These are phyloP conservation scores for Neosilurus hyrtlii DNA, from an alignment of 2,797 vertebrate genomes.

Conservation along the genomic window DNA sequence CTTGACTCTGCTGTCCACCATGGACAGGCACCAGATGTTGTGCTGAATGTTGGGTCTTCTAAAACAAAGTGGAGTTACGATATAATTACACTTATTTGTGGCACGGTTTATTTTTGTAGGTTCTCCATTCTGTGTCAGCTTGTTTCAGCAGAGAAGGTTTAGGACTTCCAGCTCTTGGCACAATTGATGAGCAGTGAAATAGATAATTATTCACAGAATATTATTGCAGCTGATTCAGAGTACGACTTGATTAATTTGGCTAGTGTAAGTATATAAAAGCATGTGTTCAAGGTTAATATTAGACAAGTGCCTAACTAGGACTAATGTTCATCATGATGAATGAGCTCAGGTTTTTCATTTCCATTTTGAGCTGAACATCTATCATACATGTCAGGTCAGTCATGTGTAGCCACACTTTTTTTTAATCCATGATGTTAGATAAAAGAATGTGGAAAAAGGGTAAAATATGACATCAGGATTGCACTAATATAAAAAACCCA, in stretches of 20 bases:
- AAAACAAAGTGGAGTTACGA: conserved; percentile 19
- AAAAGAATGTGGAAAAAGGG: conserved; percentile 35
- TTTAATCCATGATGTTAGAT: conserved; percentile 54
- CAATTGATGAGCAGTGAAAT: conserved; percentile 22
- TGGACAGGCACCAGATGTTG: conserved; percentile 59
- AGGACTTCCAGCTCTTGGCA: conserved; percentile 1
- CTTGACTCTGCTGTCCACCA: conserved; percentile 58
- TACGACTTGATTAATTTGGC: conserved; percentile 31
- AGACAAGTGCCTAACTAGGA: conserved; percentile 43
- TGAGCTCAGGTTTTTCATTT: conserved; percentile 45
- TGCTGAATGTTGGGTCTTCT: conserved; percentile 64
- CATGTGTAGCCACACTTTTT: conserved; percentile 45
- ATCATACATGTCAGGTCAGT: conserved; percentile 51
- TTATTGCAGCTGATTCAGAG: conserved; percentile 30
- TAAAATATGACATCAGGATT: conserved; percentile 26
- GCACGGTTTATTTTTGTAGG: neutral
- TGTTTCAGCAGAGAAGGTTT: conserved; percentile 14
- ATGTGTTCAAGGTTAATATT: conserved; percentile 49
- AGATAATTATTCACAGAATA: conserved; percentile 31
- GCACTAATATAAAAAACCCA: conserved; percentile 15
- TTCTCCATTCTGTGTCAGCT: neutral
- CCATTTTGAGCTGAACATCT: conserved; percentile 41
- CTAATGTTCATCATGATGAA: conserved; percentile 46
- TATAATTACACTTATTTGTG: conserved; percentile 12
- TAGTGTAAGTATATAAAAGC: conserved; percentile 36